Evolutionary conservation across 2,113 vertebrate genomes (phyloP).

Genomic region (Megalops atlanticus): DNA sequence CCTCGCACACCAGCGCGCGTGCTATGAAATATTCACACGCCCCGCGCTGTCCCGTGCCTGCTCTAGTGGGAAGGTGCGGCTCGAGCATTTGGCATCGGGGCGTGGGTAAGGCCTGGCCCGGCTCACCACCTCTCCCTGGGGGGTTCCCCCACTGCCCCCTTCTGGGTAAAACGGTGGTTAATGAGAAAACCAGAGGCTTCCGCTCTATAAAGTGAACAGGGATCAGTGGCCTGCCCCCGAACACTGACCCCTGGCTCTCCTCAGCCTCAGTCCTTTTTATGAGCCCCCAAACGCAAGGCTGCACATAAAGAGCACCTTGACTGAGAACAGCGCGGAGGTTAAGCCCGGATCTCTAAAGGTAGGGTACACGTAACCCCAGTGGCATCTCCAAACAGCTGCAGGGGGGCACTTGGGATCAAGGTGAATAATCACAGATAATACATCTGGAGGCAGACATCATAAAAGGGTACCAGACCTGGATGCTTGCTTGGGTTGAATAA

Average conservation of each 20-base stretch:
- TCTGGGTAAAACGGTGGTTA: background rate
- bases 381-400: background rate
- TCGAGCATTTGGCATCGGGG: background rate
- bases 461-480: background rate
- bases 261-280: background rate
- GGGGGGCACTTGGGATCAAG: background rate
- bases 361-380: too few species aligned
- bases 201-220: background rate
- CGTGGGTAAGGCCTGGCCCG: background rate
- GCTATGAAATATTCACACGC: background rate
- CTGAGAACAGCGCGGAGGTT: background rate
- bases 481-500: background rate
- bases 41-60: background rate
- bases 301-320: background rate
- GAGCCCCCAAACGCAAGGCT: background rate
- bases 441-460: background rate
- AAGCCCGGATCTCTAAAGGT: background rate
- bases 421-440: background rate
- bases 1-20: background rate
- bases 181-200: conserved; percentile 1
- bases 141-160: background rate
- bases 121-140: background rate
- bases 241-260: background rate
- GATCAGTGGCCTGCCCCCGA: background rate
- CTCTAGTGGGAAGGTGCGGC: background rate